Evolutionary conservation across 1,140 invertebrate genomes (phyloP).

Genomic region (Hetaerina americana): DNA sequence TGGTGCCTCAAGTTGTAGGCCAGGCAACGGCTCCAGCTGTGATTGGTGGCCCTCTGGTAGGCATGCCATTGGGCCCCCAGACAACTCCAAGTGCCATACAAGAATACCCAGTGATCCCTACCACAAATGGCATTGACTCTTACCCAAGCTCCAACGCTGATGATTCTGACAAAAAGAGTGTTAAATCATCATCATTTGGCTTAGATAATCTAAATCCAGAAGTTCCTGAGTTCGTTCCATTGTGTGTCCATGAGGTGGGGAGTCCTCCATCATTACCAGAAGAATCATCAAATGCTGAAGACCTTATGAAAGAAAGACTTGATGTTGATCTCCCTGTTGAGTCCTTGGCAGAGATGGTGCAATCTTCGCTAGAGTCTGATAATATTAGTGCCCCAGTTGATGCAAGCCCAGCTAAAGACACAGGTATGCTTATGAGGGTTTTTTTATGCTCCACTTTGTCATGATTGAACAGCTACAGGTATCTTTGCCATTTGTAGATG

Average conservation of each 20-base stretch:
- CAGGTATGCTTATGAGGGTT: too few species aligned
- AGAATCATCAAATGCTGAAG: background rate
- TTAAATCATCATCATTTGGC: background rate
- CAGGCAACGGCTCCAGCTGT: constrained; percentile 14
- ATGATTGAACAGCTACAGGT: too few species aligned
- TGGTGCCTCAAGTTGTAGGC: constrained; percentile 9
- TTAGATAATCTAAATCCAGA: constrained; percentile 62
- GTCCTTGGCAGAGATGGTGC: background rate
- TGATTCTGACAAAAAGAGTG: background rate
- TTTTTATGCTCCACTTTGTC: too few species aligned
- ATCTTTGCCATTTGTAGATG: too few species aligned
- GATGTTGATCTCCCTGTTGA: background rate
- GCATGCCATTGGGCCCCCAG: constrained; percentile 11
- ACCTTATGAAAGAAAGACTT: background rate
- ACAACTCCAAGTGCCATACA: constrained; percentile 15
- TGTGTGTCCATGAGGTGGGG: constrained; percentile 11
- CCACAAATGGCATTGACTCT: constrained; percentile 10
- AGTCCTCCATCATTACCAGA: background rate
- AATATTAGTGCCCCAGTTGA: too few species aligned
- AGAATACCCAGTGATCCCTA: constrained; percentile 18
- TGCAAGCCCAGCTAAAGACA: too few species aligned
- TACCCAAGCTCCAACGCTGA: background rate
- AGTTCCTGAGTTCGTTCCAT: constrained; percentile 72
- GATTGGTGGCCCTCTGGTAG: background rate
- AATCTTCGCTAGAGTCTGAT: too few species aligned